These are phyloP conservation scores for Buceros bicornis DNA, from an alignment of 2,797 vertebrate species.

Conservation along the genomic window DNA sequence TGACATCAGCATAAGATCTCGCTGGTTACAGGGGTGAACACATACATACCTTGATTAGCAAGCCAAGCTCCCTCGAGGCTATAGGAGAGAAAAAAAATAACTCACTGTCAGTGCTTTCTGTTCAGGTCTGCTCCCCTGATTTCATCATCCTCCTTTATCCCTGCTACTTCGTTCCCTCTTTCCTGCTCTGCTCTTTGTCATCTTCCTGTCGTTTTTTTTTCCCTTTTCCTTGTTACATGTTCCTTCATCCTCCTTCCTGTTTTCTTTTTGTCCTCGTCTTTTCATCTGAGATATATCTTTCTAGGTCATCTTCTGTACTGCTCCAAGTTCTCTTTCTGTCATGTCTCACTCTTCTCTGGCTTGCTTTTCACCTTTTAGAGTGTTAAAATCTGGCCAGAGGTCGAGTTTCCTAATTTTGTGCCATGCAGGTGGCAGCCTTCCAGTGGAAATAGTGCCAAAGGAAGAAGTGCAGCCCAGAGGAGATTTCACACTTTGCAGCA, in stretches of 20 bases:
- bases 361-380: constrained; percentile 13
- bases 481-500: constrained; percentile 38
- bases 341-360: not conserved
- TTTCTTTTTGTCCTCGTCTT: not conserved
- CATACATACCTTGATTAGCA: not conserved
- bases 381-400: constrained; percentile 8
- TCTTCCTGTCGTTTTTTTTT: not conserved
- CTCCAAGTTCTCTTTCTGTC: not conserved
- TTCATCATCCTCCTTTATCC: not conserved
- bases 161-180: not conserved
- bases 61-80: not conserved
- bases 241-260: not conserved
- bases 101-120: not conserved
- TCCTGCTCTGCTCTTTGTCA: not conserved
- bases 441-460: constrained; percentile 31
- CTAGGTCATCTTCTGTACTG: not conserved
- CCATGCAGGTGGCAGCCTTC: constrained; percentile 10
- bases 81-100: not conserved
- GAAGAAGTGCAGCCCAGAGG: constrained; percentile 27
- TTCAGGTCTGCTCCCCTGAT: not conserved
- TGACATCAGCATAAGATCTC: constrained; percentile 12
- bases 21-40: not conserved
- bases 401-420: constrained; percentile 49
- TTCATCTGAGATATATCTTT: not conserved
- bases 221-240: not conserved